Conservation (phyloP, 1,140 invertebrate genomes). For the Eulimnadia texana region DNA sequence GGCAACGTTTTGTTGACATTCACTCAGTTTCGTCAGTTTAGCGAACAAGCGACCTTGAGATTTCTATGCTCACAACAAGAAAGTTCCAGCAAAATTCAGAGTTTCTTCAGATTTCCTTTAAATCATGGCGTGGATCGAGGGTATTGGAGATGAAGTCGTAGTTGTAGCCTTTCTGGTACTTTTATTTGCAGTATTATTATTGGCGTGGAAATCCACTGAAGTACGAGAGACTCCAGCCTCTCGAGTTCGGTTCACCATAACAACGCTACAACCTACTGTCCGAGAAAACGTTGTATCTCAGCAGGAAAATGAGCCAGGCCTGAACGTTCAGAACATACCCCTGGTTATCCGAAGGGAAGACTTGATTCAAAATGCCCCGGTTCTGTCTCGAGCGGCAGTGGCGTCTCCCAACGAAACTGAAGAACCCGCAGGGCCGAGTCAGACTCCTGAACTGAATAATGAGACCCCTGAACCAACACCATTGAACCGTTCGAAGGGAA, state of each 20-base stretch:
- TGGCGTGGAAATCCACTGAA: constrained; percentile 58
- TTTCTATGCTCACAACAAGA: too few relatives aligned
- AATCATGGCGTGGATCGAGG: constrained; percentile 37
- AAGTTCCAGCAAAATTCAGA: neutral
- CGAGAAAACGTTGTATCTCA: neutral
- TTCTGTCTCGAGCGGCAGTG: neutral
- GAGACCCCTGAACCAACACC: too few relatives aligned
- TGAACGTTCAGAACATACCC: neutral
- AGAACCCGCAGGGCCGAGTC: too few relatives aligned
- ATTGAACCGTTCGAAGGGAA: too few relatives aligned
- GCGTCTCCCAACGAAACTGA: neutral
- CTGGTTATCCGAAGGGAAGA: neutral
- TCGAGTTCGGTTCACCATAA: constrained; percentile 20
- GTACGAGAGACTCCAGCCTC: constrained; percentile 26
- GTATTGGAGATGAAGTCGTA: constrained; percentile 65
- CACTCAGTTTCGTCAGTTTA: neutral
- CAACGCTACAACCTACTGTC: constrained; percentile 18
- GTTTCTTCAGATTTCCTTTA: neutral
- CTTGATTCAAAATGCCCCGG: neutral
- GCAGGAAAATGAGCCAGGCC: neutral
- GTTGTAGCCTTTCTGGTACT: constrained; percentile 48
- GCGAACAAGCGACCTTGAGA: too few relatives aligned
- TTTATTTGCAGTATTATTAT: constrained; percentile 39
- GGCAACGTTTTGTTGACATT: neutral
- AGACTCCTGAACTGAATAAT: too few relatives aligned